These are phyloP conservation scores for Atherix ibis DNA, from an alignment of 2,888 invertebrate genomes.

Conservation along the genomic window DNA sequence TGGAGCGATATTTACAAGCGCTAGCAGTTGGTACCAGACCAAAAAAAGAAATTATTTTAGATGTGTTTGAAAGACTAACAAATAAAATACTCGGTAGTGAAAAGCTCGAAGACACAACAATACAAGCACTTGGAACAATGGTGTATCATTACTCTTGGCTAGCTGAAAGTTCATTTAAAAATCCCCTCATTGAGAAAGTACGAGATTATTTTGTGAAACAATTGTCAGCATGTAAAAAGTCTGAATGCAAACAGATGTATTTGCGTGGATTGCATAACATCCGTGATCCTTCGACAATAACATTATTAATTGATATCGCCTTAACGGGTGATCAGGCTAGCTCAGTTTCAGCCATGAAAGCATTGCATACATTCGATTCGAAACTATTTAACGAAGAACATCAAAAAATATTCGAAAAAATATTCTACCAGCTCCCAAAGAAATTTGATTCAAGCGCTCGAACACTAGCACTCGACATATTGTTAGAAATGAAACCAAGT, in stretches of 20 bases:
- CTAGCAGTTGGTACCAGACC: slow-evolving; percentile 53
- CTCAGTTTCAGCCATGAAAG: slow-evolving; percentile 51
- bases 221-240: slow-evolving; percentile 37
- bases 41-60: slow-evolving; percentile 34
- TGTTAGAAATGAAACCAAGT: slow-evolving; percentile 43
- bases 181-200: slow-evolving; percentile 18
- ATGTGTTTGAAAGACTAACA: slow-evolving; percentile 17
- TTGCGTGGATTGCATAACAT: slow-evolving; percentile 57
- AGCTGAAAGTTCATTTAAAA: slow-evolving; percentile 15
- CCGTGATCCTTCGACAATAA: slow-evolving; percentile 41
- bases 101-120: slow-evolving; percentile 48
- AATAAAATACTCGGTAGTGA: slow-evolving; percentile 35
- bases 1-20: slow-evolving; percentile 61
- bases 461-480: slow-evolving; percentile 51
- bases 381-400: slow-evolving; percentile 26
- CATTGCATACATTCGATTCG: slow-evolving; percentile 39
- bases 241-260: slow-evolving; percentile 42
- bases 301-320: slow-evolving; percentile 40
- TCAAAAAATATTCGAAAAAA: slow-evolving; percentile 34
- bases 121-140: slow-evolving; percentile 49
- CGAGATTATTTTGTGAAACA: slow-evolving; percentile 25
- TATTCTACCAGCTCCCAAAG: slow-evolving; percentile 43
- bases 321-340: slow-evolving; percentile 36
- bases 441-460: slow-evolving; percentile 54
- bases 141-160: slow-evolving; percentile 32